These are phyloP conservation scores for Onychorhynchus coronatus DNA, from an alignment of 2,113 vertebrate genomes.

Conservation along the genomic window DNA sequence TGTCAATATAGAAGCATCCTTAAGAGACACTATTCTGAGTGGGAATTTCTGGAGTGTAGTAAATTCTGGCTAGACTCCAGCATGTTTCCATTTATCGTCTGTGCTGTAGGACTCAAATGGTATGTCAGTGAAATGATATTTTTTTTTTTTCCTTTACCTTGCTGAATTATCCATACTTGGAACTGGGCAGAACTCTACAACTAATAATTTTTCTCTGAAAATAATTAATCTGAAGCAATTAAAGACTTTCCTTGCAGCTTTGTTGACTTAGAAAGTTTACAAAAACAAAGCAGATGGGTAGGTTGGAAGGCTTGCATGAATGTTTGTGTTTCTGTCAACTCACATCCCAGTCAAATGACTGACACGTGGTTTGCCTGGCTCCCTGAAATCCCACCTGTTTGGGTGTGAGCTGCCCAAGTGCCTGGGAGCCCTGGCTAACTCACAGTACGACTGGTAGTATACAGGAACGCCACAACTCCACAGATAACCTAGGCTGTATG, in stretches of 20 bases:
- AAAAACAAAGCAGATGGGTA: constrained; percentile 13
- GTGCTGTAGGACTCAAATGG: not conserved
- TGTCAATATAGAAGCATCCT: not conserved
- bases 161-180: not conserved
- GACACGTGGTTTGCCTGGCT: not conserved
- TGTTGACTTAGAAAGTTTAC: not conserved
- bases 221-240: not conserved
- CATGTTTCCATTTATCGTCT: not conserved
- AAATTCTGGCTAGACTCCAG: not conserved
- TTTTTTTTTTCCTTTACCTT: not conserved
- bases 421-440: constrained; percentile 1
- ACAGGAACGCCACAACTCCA: not conserved
- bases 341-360: not conserved
- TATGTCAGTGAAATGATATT: not conserved
- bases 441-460: not conserved
- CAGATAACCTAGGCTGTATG: not conserved
- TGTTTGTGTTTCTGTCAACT: not conserved
- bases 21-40: not conserved
- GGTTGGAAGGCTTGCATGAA: not conserved
- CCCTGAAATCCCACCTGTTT: constrained; percentile 9
- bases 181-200: not conserved
- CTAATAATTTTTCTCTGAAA: not conserved
- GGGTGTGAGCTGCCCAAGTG: not conserved
- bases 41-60: not conserved
- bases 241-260: not conserved